Evolutionary conservation across 2,888 invertebrate species (phyloP), one percentile per base, ranked within the genome.

Genomic region (Mythimna impura): DNA sequence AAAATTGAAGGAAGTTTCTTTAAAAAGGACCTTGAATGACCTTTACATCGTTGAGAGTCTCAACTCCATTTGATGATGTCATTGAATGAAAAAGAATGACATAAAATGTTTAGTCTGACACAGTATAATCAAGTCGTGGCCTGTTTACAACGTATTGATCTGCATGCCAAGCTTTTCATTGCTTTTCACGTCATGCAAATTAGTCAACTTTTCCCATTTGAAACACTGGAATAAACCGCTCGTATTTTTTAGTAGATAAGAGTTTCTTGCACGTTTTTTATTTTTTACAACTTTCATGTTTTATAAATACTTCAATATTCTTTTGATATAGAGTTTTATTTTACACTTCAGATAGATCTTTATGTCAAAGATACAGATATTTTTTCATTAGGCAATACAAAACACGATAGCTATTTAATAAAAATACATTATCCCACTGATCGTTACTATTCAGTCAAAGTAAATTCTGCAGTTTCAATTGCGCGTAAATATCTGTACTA

Each of bases 141-240:
- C 83, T 86, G 84, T 88, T 88, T 87, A 87, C 68, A 36, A 80
- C 40, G 78, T 87, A 88, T 92, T 88, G 90, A 91, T 92, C 88
- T 80, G 80, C 72, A 74, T 81, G 73, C 78, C 74, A 84, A 87
- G 85, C 83, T 86, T 89, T 91, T 88, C 86, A 90, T 86, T 83
- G 88, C 81, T 90, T 91, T 92, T 91, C 89, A 88, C 87, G 17
- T 47, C 47, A 93, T 93, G 93, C 90, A 93, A 94, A 93, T 93
- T 88, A 88, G 83, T 73, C 79, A 80, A 86, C 83, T 80, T 78
- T 83, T 36, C 78, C 77, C 82, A 82, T 83, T 88, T 86, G 78
- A 62, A 80, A 52, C n/a, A 67, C 54, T 74, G 22, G 50, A 55
- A 71, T 58, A 82, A 65, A 2, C 20, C 22, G 3, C 25, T 20